phyloP scores from a whole-genome alignment of 2,113 vertebrate genomes.

The Esox niger region DNA sequence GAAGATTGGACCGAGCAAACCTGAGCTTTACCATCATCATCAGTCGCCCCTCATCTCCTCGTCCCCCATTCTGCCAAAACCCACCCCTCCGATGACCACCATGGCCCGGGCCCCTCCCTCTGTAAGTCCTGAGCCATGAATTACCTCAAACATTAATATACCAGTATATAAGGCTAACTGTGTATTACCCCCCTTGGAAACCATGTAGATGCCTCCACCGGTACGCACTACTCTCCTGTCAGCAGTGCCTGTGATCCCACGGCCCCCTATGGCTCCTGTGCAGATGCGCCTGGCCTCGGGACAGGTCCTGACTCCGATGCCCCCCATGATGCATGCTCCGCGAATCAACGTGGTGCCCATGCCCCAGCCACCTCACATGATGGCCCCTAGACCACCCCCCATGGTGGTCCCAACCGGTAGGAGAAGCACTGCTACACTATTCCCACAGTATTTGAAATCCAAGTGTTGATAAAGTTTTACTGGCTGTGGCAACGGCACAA shows the following conservation, averaged over 20 bases:
- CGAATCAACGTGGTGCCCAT: conserved; percentile 96
- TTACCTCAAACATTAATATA: no score
- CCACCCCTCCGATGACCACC: conserved; percentile 70
- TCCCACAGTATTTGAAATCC: background rate
- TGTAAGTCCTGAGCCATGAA: conserved; percentile 44
- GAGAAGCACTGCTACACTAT: conserved; percentile 20
- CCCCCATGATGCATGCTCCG: conserved; percentile 87
- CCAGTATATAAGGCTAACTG: background rate
- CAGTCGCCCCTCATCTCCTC: conserved; percentile 76
- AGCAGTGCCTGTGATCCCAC: conserved; percentile 88
- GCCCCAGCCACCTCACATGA: conserved; percentile 88
- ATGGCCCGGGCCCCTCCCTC: conserved; percentile 76
- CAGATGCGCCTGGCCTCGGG: conserved; percentile 83
- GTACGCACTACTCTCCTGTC: conserved; percentile 91
- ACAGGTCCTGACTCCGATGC: conserved; percentile 88
- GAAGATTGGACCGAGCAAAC: conserved; percentile 98
- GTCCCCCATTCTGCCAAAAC: conserved; percentile 76
- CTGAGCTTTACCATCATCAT: conserved; percentile 80
- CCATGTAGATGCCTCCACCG: conserved; percentile 79
- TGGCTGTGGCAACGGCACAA: no score
- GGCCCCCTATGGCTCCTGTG: conserved; percentile 86
- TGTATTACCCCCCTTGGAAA: background rate
- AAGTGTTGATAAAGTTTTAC: no score
- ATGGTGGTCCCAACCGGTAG: conserved; percentile 94
- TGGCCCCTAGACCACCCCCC: conserved; percentile 91